Evolutionary conservation across 2,888 invertebrate genomes (phyloP).

Genomic region (Plagodis pulveraria): DNA sequence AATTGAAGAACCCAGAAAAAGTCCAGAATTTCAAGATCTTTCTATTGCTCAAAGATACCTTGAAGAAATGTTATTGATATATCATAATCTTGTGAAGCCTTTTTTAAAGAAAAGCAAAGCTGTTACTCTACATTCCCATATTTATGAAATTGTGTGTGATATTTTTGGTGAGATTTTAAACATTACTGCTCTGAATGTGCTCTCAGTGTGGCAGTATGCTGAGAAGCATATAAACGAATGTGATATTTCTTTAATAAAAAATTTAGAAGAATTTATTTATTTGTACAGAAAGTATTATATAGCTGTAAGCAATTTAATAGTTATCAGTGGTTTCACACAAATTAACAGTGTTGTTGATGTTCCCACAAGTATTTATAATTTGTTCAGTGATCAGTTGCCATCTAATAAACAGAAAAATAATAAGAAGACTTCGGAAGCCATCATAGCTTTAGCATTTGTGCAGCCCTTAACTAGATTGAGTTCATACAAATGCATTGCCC

Average conservation of each 20-base stretch:
- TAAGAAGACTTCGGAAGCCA: slow-evolving; percentile 83
- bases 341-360: slow-evolving; percentile 87
- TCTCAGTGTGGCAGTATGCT: slow-evolving; percentile 88
- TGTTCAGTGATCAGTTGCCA: slow-evolving; percentile 84
- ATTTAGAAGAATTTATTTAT: slow-evolving; percentile 89
- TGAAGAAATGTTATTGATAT: slow-evolving; percentile 87
- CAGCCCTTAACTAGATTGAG: slow-evolving; percentile 86
- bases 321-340: slow-evolving; percentile 88
- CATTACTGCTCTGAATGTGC: slow-evolving; percentile 87
- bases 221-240: slow-evolving; percentile 87
- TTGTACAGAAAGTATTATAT: slow-evolving; percentile 89
- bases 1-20: slow-evolving; percentile 65
- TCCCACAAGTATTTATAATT: slow-evolving; percentile 81
- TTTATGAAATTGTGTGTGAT: slow-evolving; percentile 87
- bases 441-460: slow-evolving; percentile 85
- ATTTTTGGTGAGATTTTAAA: slow-evolving; percentile 88
- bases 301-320: slow-evolving; percentile 89
- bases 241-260: slow-evolving; percentile 88
- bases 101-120: slow-evolving; percentile 87
- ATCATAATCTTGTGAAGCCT: slow-evolving; percentile 86
- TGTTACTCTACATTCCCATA: slow-evolving; percentile 81
- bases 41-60: slow-evolving; percentile 88
- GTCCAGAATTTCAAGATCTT: slow-evolving; percentile 80
- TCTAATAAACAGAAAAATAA: slow-evolving; percentile 81
- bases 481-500: slow-evolving; percentile 86